Percentiles rank a stretch among this genome's conserved stretches.
phyloP scores from a whole-genome alignment of 2,113 vertebrate genomes.

The Rattus norvegicus region DNA sequence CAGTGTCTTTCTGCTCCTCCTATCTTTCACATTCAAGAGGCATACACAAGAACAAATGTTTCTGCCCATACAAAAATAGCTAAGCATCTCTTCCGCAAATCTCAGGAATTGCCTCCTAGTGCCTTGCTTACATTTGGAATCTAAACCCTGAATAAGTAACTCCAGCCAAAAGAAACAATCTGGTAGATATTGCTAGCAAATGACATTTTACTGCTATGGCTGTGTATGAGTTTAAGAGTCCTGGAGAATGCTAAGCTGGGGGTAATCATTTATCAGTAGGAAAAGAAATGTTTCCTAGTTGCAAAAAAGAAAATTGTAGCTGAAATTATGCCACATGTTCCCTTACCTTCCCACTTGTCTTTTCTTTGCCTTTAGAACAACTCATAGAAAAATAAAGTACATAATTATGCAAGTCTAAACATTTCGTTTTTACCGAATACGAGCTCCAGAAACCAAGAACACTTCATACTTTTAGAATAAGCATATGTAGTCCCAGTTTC shows the following conservation, averaged over 20 bases:
- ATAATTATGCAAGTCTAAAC: neutral
- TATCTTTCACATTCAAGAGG: neutral
- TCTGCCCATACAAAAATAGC: neutral
- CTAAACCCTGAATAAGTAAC: neutral
- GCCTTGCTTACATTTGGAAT: neutral
- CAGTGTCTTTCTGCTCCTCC: neutral
- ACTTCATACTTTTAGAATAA: too few relatives aligned
- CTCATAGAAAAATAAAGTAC: neutral
- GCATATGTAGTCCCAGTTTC: neutral
- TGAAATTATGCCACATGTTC: neutral
- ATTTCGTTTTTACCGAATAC: neutral
- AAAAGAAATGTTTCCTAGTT: neutral
- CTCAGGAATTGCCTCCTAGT: neutral
- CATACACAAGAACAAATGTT: neutral
- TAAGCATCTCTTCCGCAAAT: neutral
- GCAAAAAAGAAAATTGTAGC: neutral
- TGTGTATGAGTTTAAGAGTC: neutral
- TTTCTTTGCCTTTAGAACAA: neutral
- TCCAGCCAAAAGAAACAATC: neutral
- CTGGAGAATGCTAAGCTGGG: neutral
- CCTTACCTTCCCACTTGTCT: neutral
- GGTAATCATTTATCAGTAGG: neutral
- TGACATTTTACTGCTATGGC: neutral
- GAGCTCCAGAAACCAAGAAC: neutral
- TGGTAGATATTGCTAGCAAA: neutral